Conservation (phyloP, 2,797 vertebrate species). For the Crenuchus spilurus region DNA sequence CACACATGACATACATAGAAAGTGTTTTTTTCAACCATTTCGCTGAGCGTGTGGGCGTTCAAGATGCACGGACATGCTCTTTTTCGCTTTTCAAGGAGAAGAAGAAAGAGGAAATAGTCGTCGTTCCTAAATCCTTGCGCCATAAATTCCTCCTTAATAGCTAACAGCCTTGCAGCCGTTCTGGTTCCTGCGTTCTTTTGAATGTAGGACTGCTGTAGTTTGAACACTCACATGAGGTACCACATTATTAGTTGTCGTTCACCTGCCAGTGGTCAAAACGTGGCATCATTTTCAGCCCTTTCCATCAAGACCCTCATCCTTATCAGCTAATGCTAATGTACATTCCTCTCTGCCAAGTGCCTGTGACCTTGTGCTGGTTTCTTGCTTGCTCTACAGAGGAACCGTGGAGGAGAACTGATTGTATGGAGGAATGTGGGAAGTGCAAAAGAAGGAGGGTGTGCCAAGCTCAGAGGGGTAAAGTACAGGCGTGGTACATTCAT, state of each 20-base stretch:
- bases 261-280: background rate
- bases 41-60: background rate
- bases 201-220: background rate
- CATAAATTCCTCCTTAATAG: constrained; percentile 50
- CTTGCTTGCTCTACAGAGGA: constrained; percentile 31
- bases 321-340: constrained; percentile 31
- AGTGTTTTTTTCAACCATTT: too few relatives aligned
- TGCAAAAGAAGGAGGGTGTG: constrained; percentile 39
- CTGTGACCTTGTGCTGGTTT: constrained; percentile 32
- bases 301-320: constrained; percentile 6
- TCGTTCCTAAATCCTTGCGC: constrained; percentile 46
- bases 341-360: constrained; percentile 36
- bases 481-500: constrained; percentile 3
- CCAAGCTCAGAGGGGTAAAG: constrained; percentile 32
- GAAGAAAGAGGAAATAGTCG: constrained; percentile 41
- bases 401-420: constrained; percentile 45
- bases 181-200: constrained; percentile 1
- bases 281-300: background rate
- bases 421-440: constrained; percentile 53
- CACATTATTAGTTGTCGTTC: background rate
- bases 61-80: constrained; percentile 12
- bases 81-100: constrained; percentile 20
- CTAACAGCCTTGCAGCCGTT: constrained; percentile 20
- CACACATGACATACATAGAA: too few relatives aligned
- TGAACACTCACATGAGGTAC: background rate